Evolutionary conservation across 1,140 invertebrate genomes (phyloP).

Genomic region (Gonatopus flavifemur): DNA sequence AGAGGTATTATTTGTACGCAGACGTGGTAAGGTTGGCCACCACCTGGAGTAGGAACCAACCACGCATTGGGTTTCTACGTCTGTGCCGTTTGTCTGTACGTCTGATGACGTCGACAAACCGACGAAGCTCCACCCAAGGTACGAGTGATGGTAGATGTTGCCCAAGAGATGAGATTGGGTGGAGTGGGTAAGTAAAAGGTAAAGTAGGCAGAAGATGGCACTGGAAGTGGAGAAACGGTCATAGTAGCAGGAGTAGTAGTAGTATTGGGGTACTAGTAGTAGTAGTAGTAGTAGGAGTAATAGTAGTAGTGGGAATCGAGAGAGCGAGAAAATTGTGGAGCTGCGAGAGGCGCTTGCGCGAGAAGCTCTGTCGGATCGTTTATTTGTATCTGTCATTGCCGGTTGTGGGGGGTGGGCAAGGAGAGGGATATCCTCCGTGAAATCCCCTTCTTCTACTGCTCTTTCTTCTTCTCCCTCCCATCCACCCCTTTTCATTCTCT

Average conservation of each 20-base stretch:
- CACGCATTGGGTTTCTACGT: conserved; percentile 56
- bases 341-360: conserved; percentile 37
- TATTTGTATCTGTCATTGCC: conserved; percentile 59
- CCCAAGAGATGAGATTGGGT: no score
- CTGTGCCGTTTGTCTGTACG: conserved; percentile 50
- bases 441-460: conserved; percentile 27
- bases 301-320: no score
- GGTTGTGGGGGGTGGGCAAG: conserved; percentile 30
- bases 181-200: neutral
- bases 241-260: conserved; percentile 2
- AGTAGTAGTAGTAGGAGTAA: no score
- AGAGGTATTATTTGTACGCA: conserved; percentile 35
- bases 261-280: neutral
- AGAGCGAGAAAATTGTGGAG: no score
- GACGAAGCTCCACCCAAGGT: conserved; percentile 51
- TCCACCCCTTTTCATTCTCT: neutral
- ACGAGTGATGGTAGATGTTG: conserved; percentile 20
- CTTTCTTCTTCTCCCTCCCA: conserved; percentile 10
- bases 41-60: conserved; percentile 27
- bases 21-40: conserved; percentile 31
- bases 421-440: conserved; percentile 25
- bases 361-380: conserved; percentile 45
- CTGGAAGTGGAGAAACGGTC: conserved; percentile 8
- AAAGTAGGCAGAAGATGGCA: neutral
- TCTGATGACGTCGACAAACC: conserved; percentile 46